Base-by-base conservation (phyloP, 2,797 vertebrate genomes). In the Alcedo atthis region DNA sequence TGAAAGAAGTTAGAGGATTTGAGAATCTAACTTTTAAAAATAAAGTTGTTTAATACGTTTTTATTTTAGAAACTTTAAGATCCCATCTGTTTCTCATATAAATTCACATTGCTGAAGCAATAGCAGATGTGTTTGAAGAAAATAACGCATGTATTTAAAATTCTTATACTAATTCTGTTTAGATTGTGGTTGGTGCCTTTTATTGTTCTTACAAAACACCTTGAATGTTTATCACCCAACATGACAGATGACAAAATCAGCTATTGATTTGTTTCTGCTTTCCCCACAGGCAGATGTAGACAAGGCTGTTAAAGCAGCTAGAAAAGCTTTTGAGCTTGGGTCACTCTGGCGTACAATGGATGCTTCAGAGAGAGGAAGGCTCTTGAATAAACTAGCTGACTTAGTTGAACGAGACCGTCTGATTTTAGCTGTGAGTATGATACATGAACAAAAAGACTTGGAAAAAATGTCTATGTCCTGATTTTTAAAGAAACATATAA, bases 341-440 rank as follows among this genome's bases (percentile, higher is more conserved):
- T 98, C 98, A 14, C 92, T 96, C n/a, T 99, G 98, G 98, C 98
- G 98, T 40, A 98, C 97, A 10, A 98, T 98, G 98, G 98, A 99
- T 76, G 98, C 98, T 87, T 99, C 98, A 4, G 97, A 98, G 80
- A 92, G 98, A 76, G 98, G 98, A 30, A 94, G 93, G 35, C 97
- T 99, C 6, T 77, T 99, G 26, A 96, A 96, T 85, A 98, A 97
- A 87, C 95, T 99, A 24, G 98, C 98, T 26, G 98, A 98, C 89
- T 97, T 99, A 87, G 94, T 99, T 32, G 98, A 99, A 94, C 97
- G 98, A 92, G 98, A 99, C 81, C 96, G 90, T 5, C 96, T 98
- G 53, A 93, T 97, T 32, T 95, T 99, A 78, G 98, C 98, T 24
- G 98, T 99, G 93, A 98, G 98, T 97, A 93, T 59, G 54, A 73